A percentile compares a stretch with the other conserved stretches of the same genome.
These are phyloP conservation scores for Fissipunctia ypsillon DNA, from an alignment of 2,888 invertebrate genomes.

Conservation along the genomic window DNA sequence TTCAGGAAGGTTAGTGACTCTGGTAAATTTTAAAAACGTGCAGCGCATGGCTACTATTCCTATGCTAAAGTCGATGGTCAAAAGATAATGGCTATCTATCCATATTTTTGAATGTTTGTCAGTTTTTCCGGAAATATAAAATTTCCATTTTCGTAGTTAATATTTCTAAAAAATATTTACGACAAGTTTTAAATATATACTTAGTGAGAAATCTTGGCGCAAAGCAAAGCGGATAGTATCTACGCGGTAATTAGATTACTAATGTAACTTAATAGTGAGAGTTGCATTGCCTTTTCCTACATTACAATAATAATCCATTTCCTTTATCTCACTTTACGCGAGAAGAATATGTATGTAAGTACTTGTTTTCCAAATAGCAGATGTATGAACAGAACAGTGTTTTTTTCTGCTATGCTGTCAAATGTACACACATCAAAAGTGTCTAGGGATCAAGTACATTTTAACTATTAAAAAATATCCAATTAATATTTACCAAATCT, in stretches of 20 bases:
- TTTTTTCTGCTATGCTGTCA: not conserved
- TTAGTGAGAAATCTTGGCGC: not conserved
- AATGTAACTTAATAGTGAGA: conserved; percentile 55
- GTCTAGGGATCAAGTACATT: too few species aligned
- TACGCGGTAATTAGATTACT: conserved; percentile 43
- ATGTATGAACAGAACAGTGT: not conserved
- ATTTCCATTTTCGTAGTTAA: not conserved
- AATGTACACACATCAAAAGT: too few species aligned
- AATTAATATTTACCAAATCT: too few species aligned
- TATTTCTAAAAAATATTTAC: not conserved
- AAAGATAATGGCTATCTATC: not conserved
- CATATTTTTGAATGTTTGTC: not conserved
- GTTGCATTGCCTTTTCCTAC: conserved; percentile 45
- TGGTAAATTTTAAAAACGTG: too few species aligned
- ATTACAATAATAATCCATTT: conserved; percentile 52
- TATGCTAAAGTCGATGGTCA: not conserved
- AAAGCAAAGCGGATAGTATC: conserved; percentile 9
- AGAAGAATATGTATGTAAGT: not conserved
- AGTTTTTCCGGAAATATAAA: not conserved
- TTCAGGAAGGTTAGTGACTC: too few species aligned
- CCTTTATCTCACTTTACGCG: conserved; percentile 42
- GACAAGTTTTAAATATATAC: not conserved
- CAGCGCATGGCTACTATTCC: not conserved
- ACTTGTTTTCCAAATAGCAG: conserved; percentile 20
- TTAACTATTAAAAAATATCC: too few species aligned